Percentiles rank a stretch among this genome's conserved stretches.
Evolutionary conservation across 2,888 invertebrate species (phyloP).

Genomic region (Ichneumoninae sp.): DNA sequence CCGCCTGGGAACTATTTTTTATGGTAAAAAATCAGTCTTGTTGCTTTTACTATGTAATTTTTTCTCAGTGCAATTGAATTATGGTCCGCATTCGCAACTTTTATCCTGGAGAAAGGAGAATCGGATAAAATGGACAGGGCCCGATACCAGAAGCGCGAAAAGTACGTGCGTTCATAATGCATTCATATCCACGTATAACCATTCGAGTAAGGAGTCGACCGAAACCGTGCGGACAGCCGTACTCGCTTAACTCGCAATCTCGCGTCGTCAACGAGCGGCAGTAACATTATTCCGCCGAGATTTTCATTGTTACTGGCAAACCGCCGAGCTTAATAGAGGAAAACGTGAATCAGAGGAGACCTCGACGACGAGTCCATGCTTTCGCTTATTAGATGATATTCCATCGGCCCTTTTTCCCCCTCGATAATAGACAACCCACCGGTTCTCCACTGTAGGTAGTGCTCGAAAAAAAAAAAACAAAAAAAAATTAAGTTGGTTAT

Average conservation of each 20-base stretch:
- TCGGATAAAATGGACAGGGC: neutral
- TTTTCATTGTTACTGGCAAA: conserved; percentile 79
- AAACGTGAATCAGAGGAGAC: conserved; percentile 60
- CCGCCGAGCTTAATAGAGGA: conserved; percentile 74
- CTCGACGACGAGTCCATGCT: conserved; percentile 65
- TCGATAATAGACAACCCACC: neutral
- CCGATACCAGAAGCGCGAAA: neutral
- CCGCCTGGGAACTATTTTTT: too few species aligned
- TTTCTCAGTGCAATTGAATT: neutral
- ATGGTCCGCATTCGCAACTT: neutral
- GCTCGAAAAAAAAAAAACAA: neutral
- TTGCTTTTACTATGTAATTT: too few species aligned
- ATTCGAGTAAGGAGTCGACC: neutral
- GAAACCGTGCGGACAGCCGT: neutral
- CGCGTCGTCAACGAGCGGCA: conserved; percentile 50
- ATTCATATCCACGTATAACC: neutral
- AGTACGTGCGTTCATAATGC: neutral
- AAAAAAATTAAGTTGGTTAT: neutral
- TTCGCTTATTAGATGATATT: conserved; percentile 43
- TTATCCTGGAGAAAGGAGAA: neutral
- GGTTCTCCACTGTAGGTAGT: neutral
- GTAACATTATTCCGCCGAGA: conserved; percentile 74
- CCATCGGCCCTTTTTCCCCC: neutral
- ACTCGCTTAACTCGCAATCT: conserved; percentile 19
- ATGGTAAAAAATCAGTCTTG: too few species aligned